A percentile compares a stretch with the other conserved stretches of the same genome.
These are phyloP conservation scores for Drosophila glabriapex DNA, from an alignment of 2,888 invertebrate species.

Conservation along the genomic window DNA sequence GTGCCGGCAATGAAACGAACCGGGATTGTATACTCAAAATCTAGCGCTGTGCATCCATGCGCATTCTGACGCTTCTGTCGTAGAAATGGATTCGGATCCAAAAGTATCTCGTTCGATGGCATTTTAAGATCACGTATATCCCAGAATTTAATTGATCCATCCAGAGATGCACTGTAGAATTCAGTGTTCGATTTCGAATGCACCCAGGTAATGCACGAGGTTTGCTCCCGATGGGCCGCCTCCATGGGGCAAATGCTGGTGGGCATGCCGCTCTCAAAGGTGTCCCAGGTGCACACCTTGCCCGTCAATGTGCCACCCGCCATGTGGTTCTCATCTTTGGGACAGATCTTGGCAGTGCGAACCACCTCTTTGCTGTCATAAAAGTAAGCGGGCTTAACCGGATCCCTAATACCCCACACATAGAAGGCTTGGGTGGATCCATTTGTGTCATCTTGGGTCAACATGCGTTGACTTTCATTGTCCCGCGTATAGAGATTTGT, in stretches of 20 bases:
- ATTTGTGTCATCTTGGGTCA: slow-evolving; percentile 22
- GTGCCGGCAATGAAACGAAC: slow-evolving; percentile 91
- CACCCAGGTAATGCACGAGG: slow-evolving; percentile 94
- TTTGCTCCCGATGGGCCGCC: slow-evolving; percentile 93
- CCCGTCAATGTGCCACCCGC: slow-evolving; percentile 91
- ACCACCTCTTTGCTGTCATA: slow-evolving; percentile 90
- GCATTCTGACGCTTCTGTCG: slow-evolving; percentile 86
- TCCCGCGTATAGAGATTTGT: slow-evolving; percentile 47
- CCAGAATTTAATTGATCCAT: slow-evolving; percentile 90
- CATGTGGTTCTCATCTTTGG: slow-evolving; percentile 91
- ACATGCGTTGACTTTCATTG: slow-evolving; percentile 21
- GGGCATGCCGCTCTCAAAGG: slow-evolving; percentile 91
- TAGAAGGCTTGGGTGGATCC: slow-evolving; percentile 72
- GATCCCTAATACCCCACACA: slow-evolving; percentile 80
- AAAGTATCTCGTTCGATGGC: slow-evolving; percentile 87
- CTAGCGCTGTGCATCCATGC: slow-evolving; percentile 88
- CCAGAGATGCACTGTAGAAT: slow-evolving; percentile 96
- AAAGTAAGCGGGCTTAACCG: slow-evolving; percentile 88
- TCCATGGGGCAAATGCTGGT: slow-evolving; percentile 91
- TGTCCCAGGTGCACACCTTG: slow-evolving; percentile 93
- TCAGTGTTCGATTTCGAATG: slow-evolving; percentile 97
- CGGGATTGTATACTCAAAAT: slow-evolving; percentile 90
- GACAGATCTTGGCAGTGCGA: slow-evolving; percentile 93
- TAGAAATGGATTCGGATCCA: slow-evolving; percentile 88
- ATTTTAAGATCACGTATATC: slow-evolving; percentile 88